Percentiles rank a stretch among this genome's conserved stretches.
These are phyloP conservation scores for Pleuronectes platessa DNA, from an alignment of 2,113 vertebrate species.

Conservation along the genomic window DNA sequence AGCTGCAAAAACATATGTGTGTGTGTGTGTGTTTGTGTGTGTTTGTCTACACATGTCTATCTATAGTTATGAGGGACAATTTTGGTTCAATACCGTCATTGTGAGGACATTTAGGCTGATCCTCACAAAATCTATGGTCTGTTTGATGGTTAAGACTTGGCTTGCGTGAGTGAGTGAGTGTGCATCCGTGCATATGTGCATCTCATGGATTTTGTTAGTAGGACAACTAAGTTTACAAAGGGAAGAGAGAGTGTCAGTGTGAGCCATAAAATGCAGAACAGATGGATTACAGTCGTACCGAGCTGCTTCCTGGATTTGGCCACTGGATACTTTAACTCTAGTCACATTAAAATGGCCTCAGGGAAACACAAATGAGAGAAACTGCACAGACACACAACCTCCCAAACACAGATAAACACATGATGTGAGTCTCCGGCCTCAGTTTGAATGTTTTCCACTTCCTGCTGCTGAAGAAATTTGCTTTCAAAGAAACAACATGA, in stretches of 20 bases:
- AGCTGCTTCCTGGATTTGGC: background rate
- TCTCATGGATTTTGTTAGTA: too few relatives aligned
- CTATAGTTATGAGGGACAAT: too few relatives aligned
- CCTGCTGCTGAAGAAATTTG: background rate
- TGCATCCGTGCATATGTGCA: too few relatives aligned
- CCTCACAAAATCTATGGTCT: too few relatives aligned
- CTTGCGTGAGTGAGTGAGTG: too few relatives aligned
- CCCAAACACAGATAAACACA: background rate
- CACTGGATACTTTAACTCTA: slow-evolving; percentile 5
- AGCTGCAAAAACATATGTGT: too few relatives aligned
- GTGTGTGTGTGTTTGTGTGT: too few relatives aligned
- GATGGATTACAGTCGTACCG: slow-evolving; percentile 1
- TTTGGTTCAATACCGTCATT: too few relatives aligned
- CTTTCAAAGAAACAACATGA: too few relatives aligned
- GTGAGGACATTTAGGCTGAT: too few relatives aligned
- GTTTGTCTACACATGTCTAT: too few relatives aligned
- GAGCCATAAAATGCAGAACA: slow-evolving; percentile 8
- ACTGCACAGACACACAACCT: background rate
- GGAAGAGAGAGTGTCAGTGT: background rate
- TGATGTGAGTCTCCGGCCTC: background rate
- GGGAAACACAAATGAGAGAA: slow-evolving; percentile 26
- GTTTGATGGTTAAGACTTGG: too few relatives aligned
- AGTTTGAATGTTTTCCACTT: background rate
- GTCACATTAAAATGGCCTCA: slow-evolving; percentile 14
- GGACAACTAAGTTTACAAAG: background rate